Evolutionary conservation across 2,113 vertebrate species (phyloP), one percentile per base, ranked within the genome.

Genomic region (Mobula birostris): DNA sequence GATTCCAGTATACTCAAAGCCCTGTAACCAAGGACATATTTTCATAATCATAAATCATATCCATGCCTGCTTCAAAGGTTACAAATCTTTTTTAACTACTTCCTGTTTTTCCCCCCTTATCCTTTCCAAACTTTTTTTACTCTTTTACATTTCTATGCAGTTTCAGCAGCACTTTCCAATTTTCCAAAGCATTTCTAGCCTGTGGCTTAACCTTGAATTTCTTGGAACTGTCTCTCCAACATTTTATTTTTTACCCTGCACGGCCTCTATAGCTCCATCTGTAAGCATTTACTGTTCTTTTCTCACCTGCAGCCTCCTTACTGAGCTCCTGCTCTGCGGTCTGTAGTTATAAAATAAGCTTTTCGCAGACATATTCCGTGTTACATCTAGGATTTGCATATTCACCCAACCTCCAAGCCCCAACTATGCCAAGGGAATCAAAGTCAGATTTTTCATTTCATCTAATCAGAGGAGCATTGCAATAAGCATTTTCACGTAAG

Each of bases 201-300:
- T 93, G 70, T 93, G 91, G 91, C 91, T 92, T 74, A 93, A 74
- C 40, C 36, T 74, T 93, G 70, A 48, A 74, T 74, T 93, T 93
- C 91, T 93, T 74, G 70, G 68, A 74, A 72, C 91, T 76, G 9
- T 93, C 70, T 93, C 68, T 56, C 5, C 70, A 74, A 93, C 40
- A 93, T 74, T 70, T 70, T 93, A 93, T 68, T 21, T 70, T 88
- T 88, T 90, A 90, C 85, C 85, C 61, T 68, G 61, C 32, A 32
- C 27, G 58, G 85, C 61, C 61, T 74, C 91, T 27, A 27, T 19
- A 27, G 91, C 91, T 74, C 68, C 91, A 93, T 93, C 91, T 93
- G 91, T 48, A 72, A 93, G 19, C 68, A 74, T 72, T 93, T 76
- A 76, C 61, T 66, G 70, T 48, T 24, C 40, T 40, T 93, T 74